Percentiles rank a stretch among this genome's conserved stretches.
Evolutionary conservation across 2,113 vertebrate genomes (phyloP).

Genomic region (Melanotaenia duboulayi): DNA sequence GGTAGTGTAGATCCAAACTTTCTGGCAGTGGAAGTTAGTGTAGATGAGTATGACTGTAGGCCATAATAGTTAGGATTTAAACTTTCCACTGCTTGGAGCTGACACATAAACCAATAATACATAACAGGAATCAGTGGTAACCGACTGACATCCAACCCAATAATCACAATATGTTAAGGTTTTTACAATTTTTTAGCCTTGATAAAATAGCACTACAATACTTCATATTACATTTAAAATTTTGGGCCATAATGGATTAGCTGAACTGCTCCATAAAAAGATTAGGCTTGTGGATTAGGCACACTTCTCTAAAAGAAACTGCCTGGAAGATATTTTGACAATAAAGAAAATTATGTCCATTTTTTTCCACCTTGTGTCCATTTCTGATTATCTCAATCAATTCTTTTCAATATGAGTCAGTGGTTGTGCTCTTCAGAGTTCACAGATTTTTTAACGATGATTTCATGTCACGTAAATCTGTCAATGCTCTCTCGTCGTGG

Average conservation of each 20-base stretch:
- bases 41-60: background rate
- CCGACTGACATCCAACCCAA: background rate
- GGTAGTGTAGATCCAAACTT: background rate
- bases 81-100: background rate
- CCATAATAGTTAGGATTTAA: background rate
- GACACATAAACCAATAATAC: conserved; percentile 32
- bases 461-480: conserved; percentile 69
- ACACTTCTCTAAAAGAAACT: conserved; percentile 27
- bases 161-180: background rate
- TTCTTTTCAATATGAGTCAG: background rate
- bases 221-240: conserved; percentile 7
- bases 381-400: conserved; percentile 20
- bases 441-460: background rate
- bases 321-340: conserved; percentile 38
- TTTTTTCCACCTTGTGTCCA: conserved; percentile 3
- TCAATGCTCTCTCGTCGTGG: conserved; percentile 46
- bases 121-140: background rate
- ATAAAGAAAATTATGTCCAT: conserved; percentile 22
- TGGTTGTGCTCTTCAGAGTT: conserved; percentile 9
- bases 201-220: background rate
- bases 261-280: background rate
- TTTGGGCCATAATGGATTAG: background rate
- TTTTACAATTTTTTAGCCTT: conserved; percentile 2
- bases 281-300: background rate
- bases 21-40: conserved; percentile 28